phyloP scores from a whole-genome alignment of 2,113 vertebrate genomes.

The Chloebia gouldiae region DNA sequence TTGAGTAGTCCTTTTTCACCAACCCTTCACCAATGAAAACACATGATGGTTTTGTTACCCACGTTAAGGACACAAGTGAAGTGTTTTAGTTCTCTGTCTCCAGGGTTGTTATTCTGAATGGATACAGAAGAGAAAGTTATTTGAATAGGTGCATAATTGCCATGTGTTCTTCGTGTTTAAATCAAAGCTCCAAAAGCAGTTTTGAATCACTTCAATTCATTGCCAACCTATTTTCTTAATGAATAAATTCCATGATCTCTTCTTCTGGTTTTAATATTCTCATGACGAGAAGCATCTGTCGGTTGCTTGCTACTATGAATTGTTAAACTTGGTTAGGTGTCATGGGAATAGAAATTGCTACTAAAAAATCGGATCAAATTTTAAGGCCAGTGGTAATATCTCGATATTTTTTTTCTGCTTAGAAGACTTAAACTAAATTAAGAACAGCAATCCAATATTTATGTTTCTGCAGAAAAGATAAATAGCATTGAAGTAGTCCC shows the following conservation, averaged over 20 bases:
- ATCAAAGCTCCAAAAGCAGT: neutral
- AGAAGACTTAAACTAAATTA: neutral
- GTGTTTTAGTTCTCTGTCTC: neutral
- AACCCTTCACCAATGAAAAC: neutral
- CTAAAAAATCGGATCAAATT: conserved; percentile 55
- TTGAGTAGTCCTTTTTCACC: neutral
- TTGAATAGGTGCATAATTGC: neutral
- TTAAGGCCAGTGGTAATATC: conserved; percentile 60
- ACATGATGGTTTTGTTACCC: neutral
- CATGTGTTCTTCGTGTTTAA: neutral
- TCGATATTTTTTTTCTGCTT: neutral
- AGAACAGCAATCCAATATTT: neutral
- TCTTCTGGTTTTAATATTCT: conserved; percentile 36
- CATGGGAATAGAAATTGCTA: conserved; percentile 58
- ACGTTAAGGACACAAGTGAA: neutral
- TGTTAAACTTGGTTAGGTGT: conserved; percentile 41
- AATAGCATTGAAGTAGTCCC: neutral
- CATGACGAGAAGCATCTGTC: conserved; percentile 66
- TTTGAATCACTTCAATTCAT: conserved; percentile 1
- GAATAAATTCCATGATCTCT: conserved; percentile 39
- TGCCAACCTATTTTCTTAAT: conserved; percentile 22
- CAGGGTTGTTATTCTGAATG: neutral
- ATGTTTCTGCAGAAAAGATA: neutral
- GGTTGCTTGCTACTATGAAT: conserved; percentile 34
- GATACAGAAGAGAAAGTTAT: neutral